Conservation (phyloP, 2,113 vertebrate genomes). For the Brachypteracias leptosomus region DNA sequence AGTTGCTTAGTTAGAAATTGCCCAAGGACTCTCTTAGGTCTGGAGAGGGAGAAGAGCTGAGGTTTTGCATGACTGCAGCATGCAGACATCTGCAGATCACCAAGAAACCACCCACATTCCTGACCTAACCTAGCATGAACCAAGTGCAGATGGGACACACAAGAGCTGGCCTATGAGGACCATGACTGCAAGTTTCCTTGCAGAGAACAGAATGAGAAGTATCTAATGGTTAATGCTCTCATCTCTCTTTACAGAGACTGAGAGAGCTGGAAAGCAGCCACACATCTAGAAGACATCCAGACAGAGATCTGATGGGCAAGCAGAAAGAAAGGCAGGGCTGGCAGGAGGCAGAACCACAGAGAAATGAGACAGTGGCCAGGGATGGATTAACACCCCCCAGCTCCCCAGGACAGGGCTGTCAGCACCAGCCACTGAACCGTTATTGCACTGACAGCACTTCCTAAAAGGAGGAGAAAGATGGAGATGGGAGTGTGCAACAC, state of each 20-base stretch:
- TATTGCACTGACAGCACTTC: neutral
- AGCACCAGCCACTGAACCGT: neutral
- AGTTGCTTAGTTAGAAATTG: neutral
- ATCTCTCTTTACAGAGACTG: neutral
- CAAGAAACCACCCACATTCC: neutral
- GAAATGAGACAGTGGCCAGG: neutral
- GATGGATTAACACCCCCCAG: rapidly evolving
- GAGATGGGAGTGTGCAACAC: neutral
- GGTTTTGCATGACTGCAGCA: neutral
- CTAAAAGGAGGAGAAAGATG: neutral
- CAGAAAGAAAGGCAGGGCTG: neutral
- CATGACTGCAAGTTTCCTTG: rapidly evolving
- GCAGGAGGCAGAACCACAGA: neutral
- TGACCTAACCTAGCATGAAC: neutral
- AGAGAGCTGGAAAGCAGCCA: neutral
- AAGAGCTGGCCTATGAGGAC: neutral
- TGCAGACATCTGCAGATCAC: neutral
- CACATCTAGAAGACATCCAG: neutral
- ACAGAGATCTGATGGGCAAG: neutral
- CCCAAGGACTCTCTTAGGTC: neutral
- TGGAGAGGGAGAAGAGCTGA: neutral
- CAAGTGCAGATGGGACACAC: rapidly evolving
- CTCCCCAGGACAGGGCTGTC: neutral
- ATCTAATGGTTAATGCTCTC: neutral
- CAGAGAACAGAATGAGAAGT: neutral